Evolutionary conservation across 2,888 invertebrate genomes (phyloP), one percentile per base, ranked within the genome.

Genomic region (Esperia sulphurella): DNA sequence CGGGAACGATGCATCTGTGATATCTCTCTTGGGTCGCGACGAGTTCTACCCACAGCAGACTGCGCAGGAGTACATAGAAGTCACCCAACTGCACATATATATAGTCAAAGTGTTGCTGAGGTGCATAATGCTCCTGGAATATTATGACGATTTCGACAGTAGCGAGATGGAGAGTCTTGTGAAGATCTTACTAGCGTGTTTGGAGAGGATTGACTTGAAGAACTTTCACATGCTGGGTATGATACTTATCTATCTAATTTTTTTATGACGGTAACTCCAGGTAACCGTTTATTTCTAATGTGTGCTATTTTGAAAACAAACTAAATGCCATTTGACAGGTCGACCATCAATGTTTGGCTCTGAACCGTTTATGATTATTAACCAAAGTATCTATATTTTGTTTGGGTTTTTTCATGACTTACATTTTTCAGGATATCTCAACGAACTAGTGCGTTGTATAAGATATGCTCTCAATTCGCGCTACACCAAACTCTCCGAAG

Each of bases 141-240:
- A 57, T 0, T 57, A 69, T 14, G 65, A 71, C 4, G 75, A 79
- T 31, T 82, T 73, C 40, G 75, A 79, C 40, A 65, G 57, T 41
- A 55, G 59, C 33, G 74, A 68, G 47, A 63, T 85, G 65, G 85
- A 88, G 53, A 85, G 83, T 37, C 60, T 89, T 3, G 35, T 88
- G 28, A 89, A 87, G 55, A 88, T 88, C 55, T 52, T 89, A 44
- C 58, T 85, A 8, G 61, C 78, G 0, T 90, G 88, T 48, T 70
- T 90, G 61, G 76, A 83, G 12, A 79, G 67, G 56, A 61, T 86
- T 1, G 84, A 90, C 51, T 66, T 89, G 61, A 85, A 77, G 55
- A 84, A 90, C 62, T 90, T 90, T 72, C 87, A 88, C 62, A 79
- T 80, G 73, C 61, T 90, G 21, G 90, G 90, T 90, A 21, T 21